phyloP scores from a whole-genome alignment of 1,140 invertebrate genomes.

The Cotesia vestalis region DNA sequence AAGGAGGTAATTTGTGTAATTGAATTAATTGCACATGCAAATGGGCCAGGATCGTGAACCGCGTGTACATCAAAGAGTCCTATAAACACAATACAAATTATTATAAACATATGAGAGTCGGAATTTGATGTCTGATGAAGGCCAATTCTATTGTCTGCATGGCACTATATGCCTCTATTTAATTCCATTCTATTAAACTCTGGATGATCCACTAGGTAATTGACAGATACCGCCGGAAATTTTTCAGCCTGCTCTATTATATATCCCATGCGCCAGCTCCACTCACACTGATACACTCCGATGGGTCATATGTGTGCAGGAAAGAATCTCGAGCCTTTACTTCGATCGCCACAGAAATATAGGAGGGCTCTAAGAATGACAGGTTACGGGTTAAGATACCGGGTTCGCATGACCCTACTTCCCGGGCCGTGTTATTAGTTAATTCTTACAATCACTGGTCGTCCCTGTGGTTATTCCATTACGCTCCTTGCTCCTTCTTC shows the following conservation, averaged over 20 bases:
- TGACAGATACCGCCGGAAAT: conserved; percentile 43
- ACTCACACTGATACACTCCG: too few relatives aligned
- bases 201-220: conserved; percentile 52
- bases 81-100: too few relatives aligned
- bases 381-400: conserved; percentile 52
- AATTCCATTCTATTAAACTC: background rate
- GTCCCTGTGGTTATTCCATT: conserved; percentile 20
- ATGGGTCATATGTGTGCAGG: background rate
- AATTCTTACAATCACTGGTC: conserved; percentile 32
- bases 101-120: conserved; percentile 27
- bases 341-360: conserved; percentile 31
- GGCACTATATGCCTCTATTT: too few relatives aligned
- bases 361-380: conserved; percentile 55
- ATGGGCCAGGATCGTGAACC: conserved; percentile 31
- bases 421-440: conserved; percentile 57
- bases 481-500: conserved; percentile 6
- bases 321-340: background rate
- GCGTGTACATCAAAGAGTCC: too few relatives aligned
- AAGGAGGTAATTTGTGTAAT: conserved; percentile 34
- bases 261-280: background rate
- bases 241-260: background rate
- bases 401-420: conserved; percentile 57
- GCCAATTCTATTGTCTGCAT: conserved; percentile 52
- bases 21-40: conserved; percentile 46
- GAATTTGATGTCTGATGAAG: conserved; percentile 11